These are phyloP conservation scores for Hydropotes inermis DNA, from an alignment of 2,113 vertebrate species.

Conservation along the genomic window DNA sequence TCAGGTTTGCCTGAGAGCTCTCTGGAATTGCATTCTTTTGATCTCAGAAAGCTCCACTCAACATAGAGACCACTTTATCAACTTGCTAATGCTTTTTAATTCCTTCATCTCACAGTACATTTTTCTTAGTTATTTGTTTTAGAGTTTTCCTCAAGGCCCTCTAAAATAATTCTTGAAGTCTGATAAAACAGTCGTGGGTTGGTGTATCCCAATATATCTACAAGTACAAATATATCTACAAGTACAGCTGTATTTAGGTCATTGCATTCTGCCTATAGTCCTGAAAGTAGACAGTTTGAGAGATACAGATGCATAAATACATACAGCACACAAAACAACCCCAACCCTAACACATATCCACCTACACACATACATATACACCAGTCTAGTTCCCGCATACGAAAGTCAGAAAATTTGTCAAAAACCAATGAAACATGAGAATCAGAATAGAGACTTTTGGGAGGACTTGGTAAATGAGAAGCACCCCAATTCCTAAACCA, in stretches of 20 bases:
- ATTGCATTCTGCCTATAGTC: neutral
- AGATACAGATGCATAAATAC: neutral
- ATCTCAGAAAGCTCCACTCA: neutral
- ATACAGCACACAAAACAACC: neutral
- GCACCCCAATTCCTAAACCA: neutral
- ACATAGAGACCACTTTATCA: neutral
- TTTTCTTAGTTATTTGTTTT: neutral
- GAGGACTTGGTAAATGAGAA: neutral
- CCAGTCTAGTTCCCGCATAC: neutral
- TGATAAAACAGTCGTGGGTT: neutral
- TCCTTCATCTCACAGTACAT: neutral
- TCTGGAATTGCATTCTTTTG: neutral
- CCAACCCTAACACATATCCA: neutral
- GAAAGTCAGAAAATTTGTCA: neutral
- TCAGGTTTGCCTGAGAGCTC: neutral
- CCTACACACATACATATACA: neutral
- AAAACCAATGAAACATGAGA: neutral
- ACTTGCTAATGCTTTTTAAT: neutral
- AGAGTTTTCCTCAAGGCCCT: neutral
- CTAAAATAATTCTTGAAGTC: neutral
- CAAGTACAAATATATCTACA: neutral
- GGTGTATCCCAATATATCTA: neutral
- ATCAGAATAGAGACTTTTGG: neutral
- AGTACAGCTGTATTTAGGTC: neutral
- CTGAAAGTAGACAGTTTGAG: neutral